Percentiles rank a stretch among this genome's conserved stretches.
Evolutionary conservation across 2,888 invertebrate species (phyloP).

Genomic region (Adelphocoris suturalis): DNA sequence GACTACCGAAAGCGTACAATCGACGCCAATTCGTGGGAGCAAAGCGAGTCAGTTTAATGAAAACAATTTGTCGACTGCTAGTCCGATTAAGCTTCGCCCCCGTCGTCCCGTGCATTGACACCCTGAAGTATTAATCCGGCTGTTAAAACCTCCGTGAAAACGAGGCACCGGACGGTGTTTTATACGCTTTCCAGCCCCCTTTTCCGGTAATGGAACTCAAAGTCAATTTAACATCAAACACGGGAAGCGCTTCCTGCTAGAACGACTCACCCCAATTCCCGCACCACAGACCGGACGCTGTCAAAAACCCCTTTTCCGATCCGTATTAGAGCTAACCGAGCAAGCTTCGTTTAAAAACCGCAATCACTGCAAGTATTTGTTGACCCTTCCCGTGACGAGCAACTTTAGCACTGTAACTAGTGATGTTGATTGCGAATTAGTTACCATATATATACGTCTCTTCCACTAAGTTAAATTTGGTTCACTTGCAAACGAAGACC

Average conservation of each 20-base stretch:
- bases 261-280: neutral
- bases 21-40: neutral
- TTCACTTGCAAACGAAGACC: too few relatives aligned
- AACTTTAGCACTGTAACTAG: too few relatives aligned
- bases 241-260: neutral
- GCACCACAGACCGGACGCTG: neutral
- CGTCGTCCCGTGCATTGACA: neutral
- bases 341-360: neutral
- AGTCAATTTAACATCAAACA: slow-evolving; percentile 39
- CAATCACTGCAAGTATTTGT: neutral
- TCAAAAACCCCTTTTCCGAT: neutral
- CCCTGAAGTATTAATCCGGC: slow-evolving; percentile 35
- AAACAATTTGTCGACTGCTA: slow-evolving; percentile 19
- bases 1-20: neutral
- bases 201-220: slow-evolving; percentile 4
- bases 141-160: slow-evolving; percentile 30
- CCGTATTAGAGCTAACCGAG: neutral
- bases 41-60: neutral
- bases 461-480: too few relatives aligned
- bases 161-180: slow-evolving; percentile 3
- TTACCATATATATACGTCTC: too few relatives aligned
- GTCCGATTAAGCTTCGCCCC: slow-evolving; percentile 17
- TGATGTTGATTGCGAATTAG: too few relatives aligned
- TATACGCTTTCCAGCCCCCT: neutral
- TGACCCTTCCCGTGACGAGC: too few relatives aligned